Conservation (phyloP, 2,113 vertebrate genomes). For the Uria aalge region DNA sequence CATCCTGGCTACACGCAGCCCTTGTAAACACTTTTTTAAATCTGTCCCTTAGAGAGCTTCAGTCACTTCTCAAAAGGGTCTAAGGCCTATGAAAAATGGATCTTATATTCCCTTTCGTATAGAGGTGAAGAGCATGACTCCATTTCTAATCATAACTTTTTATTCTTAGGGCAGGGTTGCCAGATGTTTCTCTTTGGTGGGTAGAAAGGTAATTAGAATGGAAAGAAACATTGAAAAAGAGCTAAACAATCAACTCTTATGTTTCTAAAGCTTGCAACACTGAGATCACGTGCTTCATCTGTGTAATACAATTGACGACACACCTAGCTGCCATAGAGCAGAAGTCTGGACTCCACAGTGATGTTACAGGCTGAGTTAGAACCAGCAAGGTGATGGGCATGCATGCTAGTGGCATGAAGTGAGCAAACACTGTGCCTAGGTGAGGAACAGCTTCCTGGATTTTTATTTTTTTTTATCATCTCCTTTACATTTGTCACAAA, state of each 20-base stretch:
- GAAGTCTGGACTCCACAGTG: background rate
- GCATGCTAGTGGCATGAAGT: background rate
- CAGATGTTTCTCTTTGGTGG: background rate
- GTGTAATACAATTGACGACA: background rate
- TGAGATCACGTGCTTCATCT: background rate
- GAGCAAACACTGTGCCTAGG: background rate
- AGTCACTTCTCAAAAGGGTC: background rate
- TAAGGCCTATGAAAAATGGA: background rate
- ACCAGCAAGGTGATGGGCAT: background rate
- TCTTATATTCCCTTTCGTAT: background rate
- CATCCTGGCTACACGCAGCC: background rate
- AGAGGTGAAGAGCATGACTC: background rate
- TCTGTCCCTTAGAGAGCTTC: background rate
- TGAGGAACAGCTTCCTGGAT: background rate
- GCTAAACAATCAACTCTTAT: background rate
- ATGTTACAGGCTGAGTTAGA: background rate
- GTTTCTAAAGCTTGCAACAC: background rate
- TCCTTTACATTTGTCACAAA: background rate
- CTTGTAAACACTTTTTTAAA: background rate
- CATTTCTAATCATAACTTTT: background rate
- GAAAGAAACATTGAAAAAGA: background rate
- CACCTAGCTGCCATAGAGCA: background rate
- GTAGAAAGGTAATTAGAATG: background rate
- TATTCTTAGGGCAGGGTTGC: background rate
- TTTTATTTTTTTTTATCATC: background rate